Evolutionary conservation across 2,888 invertebrate genomes (phyloP), one percentile per base, ranked within the genome.

Genomic region (Lasiommata megera): DNA sequence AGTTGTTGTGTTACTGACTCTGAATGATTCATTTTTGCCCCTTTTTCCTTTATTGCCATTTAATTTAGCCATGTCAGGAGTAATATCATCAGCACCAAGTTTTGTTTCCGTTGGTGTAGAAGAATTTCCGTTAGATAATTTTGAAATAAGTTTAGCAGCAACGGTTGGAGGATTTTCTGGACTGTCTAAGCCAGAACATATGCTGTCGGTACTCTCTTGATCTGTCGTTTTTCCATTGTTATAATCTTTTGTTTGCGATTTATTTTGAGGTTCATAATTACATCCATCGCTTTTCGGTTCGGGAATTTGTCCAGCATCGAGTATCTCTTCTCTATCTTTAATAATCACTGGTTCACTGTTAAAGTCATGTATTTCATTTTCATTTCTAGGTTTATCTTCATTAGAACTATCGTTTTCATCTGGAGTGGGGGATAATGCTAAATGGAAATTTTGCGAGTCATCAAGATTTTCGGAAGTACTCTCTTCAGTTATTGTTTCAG

Each of bases 41-140:
- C 78, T 73, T 52, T 82, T 83, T 0, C 70, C 73, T 70, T 84
- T 84, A 46, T 70, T 75, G 0, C 73, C 65, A 36, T 73, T 80
- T 1, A 85, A 59, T 64, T 84, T 84, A 0, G 68, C 36, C 76
- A 82, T 80, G 63, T 91, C 89, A 0, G 91, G 91, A 7, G 91
- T 91, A 16, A 69, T 68, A 50, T 91, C 84, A 40, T 86, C 83
- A 40, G 77, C 77, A 8, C 62, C 59, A 23, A 67, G 68, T 60
- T 83, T 83, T 7, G 72, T 41, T 62, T 90, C 88, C 0, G 87
- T 80, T 5, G 90, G 90, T 0, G 90, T 90, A 9, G 90, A 91
- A 0, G 90, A 89, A 59, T 85, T 80, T 0, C 90, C 90, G 54
- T 91, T 91, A 0, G 88, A 88, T n/a, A 91, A 68, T 72, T 90